These are phyloP conservation scores for Octomys mimax DNA, from an alignment of 2,797 vertebrate species.

Conservation along the genomic window DNA sequence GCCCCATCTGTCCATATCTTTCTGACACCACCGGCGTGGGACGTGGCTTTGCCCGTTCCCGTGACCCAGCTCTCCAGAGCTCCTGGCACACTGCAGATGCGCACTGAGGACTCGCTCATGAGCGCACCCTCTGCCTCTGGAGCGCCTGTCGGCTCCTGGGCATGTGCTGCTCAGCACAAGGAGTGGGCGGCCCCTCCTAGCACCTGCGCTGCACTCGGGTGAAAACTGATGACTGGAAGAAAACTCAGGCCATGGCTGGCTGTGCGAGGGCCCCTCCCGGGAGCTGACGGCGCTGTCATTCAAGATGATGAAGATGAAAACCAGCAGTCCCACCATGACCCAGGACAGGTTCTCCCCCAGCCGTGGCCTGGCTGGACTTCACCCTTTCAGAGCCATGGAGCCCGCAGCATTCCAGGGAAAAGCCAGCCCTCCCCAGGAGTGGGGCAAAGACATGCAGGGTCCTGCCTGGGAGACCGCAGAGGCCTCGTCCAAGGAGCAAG, in stretches of 20 bases:
- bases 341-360: constrained; percentile 62
- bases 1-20: not conserved
- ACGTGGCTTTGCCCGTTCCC: not conserved
- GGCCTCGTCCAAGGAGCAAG: not conserved
- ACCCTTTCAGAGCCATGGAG: constrained; percentile 69
- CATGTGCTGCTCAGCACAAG: not conserved
- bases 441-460: not conserved
- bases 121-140: not conserved
- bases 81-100: not conserved
- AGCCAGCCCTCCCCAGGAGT: not conserved
- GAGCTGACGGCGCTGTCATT: constrained; percentile 70
- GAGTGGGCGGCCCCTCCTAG: not conserved
- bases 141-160: not conserved
- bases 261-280: constrained; percentile 70
- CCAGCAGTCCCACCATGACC: constrained; percentile 38
- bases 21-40: not conserved
- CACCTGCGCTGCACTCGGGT: not conserved
- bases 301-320: constrained; percentile 79
- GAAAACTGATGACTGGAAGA: constrained; percentile 75
- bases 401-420: not conserved
- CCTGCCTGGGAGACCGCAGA: not conserved
- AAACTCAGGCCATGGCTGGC: constrained; percentile 79
- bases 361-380: constrained; percentile 65
- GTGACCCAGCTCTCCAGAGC: not conserved
- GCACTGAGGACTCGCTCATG: not conserved